These are phyloP conservation scores for Trochalopteron elliotii DNA, from an alignment of 2,113 vertebrate genomes.

Conservation along the genomic window DNA sequence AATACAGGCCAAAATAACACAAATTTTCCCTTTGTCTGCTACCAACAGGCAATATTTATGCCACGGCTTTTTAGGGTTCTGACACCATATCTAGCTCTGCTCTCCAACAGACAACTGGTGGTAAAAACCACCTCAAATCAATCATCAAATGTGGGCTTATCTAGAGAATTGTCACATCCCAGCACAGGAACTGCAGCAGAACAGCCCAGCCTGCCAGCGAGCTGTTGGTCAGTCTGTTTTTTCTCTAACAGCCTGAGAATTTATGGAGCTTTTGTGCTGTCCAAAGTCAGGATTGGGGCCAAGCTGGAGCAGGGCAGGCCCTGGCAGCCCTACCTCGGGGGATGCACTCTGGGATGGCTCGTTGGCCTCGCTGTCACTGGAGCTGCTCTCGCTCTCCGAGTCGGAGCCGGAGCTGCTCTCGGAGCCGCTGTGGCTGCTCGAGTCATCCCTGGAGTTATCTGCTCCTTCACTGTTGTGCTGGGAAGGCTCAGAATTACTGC, in stretches of 20 bases:
- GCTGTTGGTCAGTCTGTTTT: accelerated
- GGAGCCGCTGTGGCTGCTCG: constrained; percentile 95
- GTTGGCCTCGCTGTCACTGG: constrained; percentile 95
- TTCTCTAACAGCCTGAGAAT: neutral
- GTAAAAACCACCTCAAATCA: neutral
- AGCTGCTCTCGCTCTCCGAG: constrained; percentile 97
- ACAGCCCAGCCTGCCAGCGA: accelerated
- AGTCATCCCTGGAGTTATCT: constrained; percentile 91
- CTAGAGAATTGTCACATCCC: neutral
- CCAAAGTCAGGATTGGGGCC: neutral
- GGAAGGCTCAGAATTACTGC: constrained; percentile 82
- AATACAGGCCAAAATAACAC: neutral
- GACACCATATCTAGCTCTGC: neutral
- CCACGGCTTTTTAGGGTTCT: neutral
- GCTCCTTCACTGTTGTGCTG: constrained; percentile 90
- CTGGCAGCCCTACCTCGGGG: constrained; percentile 82
- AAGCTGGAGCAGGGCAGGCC: neutral
- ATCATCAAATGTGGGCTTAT: neutral
- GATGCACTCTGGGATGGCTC: constrained; percentile 89
- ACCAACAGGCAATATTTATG: neutral
- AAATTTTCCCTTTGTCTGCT: neutral
- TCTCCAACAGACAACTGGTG: neutral
- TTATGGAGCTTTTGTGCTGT: neutral
- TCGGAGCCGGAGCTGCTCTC: constrained; percentile 98
- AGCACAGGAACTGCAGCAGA: neutral